Base-by-base conservation (phyloP, 2,888 invertebrate genomes). In the Stictocephala bisonia region DNA sequence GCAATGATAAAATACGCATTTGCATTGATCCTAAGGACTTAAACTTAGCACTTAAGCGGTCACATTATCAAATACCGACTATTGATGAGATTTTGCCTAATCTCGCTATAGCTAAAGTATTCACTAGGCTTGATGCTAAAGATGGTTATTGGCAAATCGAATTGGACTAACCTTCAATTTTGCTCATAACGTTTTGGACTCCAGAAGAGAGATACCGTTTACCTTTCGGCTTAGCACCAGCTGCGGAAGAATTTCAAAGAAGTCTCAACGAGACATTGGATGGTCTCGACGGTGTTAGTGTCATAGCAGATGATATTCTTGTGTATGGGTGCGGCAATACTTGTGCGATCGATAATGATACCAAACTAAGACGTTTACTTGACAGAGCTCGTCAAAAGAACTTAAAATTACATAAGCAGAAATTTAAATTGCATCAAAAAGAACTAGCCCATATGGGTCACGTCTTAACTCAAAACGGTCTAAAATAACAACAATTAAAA, bases 91-190 rank as follows among this genome's bases (percentile, higher is more conserved):
- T 66, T 7, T 20, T 64, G 18, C 66, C 66, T 4, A 64, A 66
- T 35, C 50, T 64, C 2, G 29, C 40, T 11, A 60, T 48, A 11
- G 72, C 72, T 29, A 41, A 50, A 66, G 40, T 78, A 3, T 81
- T 81, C 69, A 78, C 75, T 22, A 78, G 75, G 0, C 60, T 81
- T 2, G 82, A 82, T 73, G 77, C 78, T 2, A 76, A 75, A 13
- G 20, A 71, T 11, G 79, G 77, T 11, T 80, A 80, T 76, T 80
- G 77, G 76, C 77, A 79, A 53, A 76, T 80, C 0, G 58, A 71
- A 67, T 71, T 79, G 7, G 76, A 79, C 74, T 58, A 71, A 44
- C 48, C 72, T 29, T 76, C 76, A 22, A 64, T 72, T 44, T 74
- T 78, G 11, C 58, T 78, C 11, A 76, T 76, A 18, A 74, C 76